Conservation (phyloP, 2,888 invertebrate genomes). For the Biston stratarius region DNA sequence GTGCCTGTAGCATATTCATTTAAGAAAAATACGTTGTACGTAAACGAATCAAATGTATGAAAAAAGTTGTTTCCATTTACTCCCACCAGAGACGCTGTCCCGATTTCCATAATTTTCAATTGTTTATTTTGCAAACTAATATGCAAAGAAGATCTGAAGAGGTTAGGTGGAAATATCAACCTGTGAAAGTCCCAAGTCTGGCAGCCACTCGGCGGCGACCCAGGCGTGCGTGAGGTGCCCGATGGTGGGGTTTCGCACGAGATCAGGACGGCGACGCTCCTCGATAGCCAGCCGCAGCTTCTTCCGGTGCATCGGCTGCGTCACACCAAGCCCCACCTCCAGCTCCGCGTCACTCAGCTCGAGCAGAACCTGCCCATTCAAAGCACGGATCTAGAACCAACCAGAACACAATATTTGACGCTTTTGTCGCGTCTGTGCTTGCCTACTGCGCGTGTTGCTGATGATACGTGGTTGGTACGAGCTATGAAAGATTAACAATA, state of each 20-base stretch:
- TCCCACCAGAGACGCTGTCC: too few species aligned
- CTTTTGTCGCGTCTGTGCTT: slow-evolving; percentile 76
- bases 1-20: too few species aligned
- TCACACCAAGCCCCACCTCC: slow-evolving; percentile 95
- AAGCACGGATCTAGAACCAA: slow-evolving; percentile 89
- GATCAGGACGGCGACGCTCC: slow-evolving; percentile 94
- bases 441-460: slow-evolving; percentile 34
- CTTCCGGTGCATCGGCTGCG: slow-evolving; percentile 97
- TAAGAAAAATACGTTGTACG: too few species aligned
- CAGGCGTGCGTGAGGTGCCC: slow-evolving; percentile 96
- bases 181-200: slow-evolving; percentile 95
- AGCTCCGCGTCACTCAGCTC: slow-evolving; percentile 96
- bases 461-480: slow-evolving; percentile 46
- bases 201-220: slow-evolving; percentile 97
- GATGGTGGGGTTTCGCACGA: slow-evolving; percentile 95
- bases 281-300: slow-evolving; percentile 97
- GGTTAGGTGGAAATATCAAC: slow-evolving; percentile 60
- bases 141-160: too few species aligned
- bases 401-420: slow-evolving; percentile 87
- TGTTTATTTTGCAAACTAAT: too few species aligned
- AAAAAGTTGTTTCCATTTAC: too few species aligned
- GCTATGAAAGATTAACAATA: too few species aligned
- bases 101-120: too few species aligned
- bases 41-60: too few species aligned
- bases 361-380: slow-evolving; percentile 93